Base-by-base conservation (phyloP, 2,113 vertebrate species). In the Apus apus region DNA sequence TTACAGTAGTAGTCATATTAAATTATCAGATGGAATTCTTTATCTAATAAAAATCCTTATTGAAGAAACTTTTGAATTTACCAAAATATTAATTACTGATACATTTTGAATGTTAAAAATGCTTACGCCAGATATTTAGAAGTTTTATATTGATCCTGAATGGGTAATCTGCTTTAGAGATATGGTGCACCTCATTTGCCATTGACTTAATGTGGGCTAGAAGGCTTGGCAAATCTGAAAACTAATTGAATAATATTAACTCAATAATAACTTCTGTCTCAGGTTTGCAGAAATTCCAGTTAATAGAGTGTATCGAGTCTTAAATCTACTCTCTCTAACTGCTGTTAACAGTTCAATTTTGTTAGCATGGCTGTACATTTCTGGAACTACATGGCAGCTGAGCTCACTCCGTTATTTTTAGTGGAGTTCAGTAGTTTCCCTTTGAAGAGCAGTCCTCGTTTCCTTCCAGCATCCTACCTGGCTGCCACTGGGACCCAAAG, bases 141-240 rank as follows among this genome's bases (percentile, higher is more conserved):
- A 64, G 48, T 38, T 81, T 6, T 22, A 7, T 67, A 77, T 94
- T 61, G 67, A 66, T 85, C 56, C 43, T 62, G 50, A 74, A 68
- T 78, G 61, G 65, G 13, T 75, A 53, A 80, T 90, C 26, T 67
- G n/a, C 36, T 89, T 90, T 71, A 84, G 81, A 79, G 34, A 51
- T 40, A 56, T 19, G 14, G 16, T 53, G 20, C n/a, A 40, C 61
- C 36, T 91, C 54, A 40, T 77, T 91, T 93, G 19, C 64, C 75
- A 23, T 64, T 61, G 60, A 75, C 94, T 82, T 87, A 58, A 73
- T 54, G 22, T 50, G 26, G 89, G 66, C 74, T 85, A 88, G 91
- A 93, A 87, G 54, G 66, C 77, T 93, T 87, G 92, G 54, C 36
- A 8, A 61, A 71, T 78, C 62, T 89, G 54, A 81, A 87, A 92